Evolutionary conservation across 2,888 invertebrate species (phyloP).

Genomic region (Dasysyrphus albostriatus): DNA sequence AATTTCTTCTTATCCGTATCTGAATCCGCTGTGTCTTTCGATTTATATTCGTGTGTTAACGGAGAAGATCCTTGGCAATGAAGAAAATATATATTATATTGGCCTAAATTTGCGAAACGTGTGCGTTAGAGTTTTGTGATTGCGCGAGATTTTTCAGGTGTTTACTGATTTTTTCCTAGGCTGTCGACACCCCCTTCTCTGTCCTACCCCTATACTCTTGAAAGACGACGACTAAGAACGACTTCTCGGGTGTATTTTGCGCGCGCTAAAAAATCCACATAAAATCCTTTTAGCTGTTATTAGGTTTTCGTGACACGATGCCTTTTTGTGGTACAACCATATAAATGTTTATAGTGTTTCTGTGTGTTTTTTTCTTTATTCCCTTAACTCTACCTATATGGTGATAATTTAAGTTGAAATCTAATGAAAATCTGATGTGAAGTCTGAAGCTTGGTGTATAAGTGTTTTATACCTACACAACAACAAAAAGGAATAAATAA

Average conservation of each 20-base stretch:
- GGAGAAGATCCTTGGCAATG: conserved; percentile 7
- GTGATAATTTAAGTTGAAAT: conserved; percentile 28
- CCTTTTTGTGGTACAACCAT: conserved; percentile 30
- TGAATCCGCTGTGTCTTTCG: conserved; percentile 15
- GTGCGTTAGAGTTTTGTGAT: conserved; percentile 36
- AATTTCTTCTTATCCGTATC: conserved; percentile 30
- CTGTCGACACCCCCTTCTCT: neutral
- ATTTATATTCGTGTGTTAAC: conserved; percentile 10
- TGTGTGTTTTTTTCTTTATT: neutral
- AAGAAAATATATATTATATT: conserved; percentile 28
- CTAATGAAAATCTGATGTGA: conserved; percentile 28
- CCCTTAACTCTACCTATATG: neutral
- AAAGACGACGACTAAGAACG: neutral
- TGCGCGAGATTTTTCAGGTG: conserved; percentile 53
- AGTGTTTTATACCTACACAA: neutral
- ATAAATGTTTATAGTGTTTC: conserved; percentile 27
- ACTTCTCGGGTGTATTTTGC: conserved; percentile 37
- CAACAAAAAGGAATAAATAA: neutral
- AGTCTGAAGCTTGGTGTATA: neutral
- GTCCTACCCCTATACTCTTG: neutral
- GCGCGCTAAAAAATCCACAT: conserved; percentile 54
- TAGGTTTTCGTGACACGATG: conserved; percentile 49
- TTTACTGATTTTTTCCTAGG: conserved; percentile 10
- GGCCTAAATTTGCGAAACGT: conserved; percentile 51
- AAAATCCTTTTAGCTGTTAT: conserved; percentile 66